Conservation (phyloP, 2,888 invertebrate genomes). For the Ichneumoninae sp. region DNA sequence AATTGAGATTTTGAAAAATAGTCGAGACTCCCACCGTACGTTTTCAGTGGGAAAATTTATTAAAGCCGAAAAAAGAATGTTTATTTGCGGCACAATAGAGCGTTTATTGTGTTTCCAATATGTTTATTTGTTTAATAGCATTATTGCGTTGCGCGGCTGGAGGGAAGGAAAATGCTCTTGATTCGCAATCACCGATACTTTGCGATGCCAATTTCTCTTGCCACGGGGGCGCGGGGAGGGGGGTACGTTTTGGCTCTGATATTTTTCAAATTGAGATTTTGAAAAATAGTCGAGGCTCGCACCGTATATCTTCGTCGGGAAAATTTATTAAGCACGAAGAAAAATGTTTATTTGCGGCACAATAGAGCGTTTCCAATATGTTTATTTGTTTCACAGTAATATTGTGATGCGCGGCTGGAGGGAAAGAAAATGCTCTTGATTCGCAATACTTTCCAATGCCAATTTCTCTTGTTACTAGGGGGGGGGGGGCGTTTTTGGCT, state of each 20-base stretch:
- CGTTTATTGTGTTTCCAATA: no score
- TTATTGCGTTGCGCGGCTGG: no score
- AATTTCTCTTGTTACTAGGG: slow-evolving; percentile 17
- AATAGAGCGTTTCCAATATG: no score
- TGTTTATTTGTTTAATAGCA: no score
- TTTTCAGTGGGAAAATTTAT: no score
- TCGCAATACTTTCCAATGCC: background rate
- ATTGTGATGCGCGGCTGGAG: no score
- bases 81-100: no score
- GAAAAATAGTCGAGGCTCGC: background rate
- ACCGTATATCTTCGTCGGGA: no score
- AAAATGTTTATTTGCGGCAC: no score
- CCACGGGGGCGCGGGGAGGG: background rate
- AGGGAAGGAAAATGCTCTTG: background rate
- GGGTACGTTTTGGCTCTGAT: background rate
- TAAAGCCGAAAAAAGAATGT: no score
- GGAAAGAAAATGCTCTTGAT: background rate
- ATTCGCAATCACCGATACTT: background rate
- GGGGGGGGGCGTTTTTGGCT: slow-evolving; percentile 3
- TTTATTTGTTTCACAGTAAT: no score
- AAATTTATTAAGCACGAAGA: no score
- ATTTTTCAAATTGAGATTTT: slow-evolving; percentile 18
- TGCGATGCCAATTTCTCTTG: slow-evolving; percentile 16
- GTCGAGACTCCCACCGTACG: background rate
- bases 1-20: slow-evolving; percentile 20